These are phyloP conservation scores for Rhynchomys soricoides DNA, from an alignment of 2,113 vertebrate genomes.

Conservation along the genomic window DNA sequence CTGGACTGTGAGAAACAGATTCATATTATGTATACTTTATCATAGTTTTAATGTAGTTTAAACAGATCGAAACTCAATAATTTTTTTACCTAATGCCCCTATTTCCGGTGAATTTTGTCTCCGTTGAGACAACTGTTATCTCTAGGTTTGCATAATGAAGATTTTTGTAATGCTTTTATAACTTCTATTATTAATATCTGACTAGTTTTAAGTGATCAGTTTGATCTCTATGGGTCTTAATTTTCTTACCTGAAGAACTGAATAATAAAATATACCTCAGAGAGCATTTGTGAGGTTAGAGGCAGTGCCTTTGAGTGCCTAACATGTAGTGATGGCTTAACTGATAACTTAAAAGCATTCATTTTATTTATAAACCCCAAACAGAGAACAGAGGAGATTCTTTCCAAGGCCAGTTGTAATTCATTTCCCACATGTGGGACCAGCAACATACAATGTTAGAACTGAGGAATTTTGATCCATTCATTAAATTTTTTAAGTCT, in stretches of 20 bases:
- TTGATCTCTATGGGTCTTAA: not conserved
- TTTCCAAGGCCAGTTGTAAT: not conserved
- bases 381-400: not conserved
- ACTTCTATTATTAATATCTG: not conserved
- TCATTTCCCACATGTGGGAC: not conserved
- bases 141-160: not conserved
- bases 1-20: not conserved
- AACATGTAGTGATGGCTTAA: not conserved
- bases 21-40: not conserved
- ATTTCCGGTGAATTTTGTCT: not conserved
- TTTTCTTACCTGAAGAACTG: not conserved
- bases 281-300: not conserved
- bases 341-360: not conserved
- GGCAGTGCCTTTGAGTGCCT: not conserved
- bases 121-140: not conserved
- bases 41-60: not conserved
- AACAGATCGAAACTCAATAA: not conserved
- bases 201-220: not conserved
- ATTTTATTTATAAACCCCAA: not conserved
- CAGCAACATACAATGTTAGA: not conserved
- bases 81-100: not conserved
- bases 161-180: not conserved
- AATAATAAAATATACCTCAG: not conserved
- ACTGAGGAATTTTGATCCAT: conserved; percentile 11
- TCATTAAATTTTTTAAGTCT: not conserved